Base-by-base conservation (phyloP, 2,888 invertebrate genomes). In the Stomorhina lunata region DNA sequence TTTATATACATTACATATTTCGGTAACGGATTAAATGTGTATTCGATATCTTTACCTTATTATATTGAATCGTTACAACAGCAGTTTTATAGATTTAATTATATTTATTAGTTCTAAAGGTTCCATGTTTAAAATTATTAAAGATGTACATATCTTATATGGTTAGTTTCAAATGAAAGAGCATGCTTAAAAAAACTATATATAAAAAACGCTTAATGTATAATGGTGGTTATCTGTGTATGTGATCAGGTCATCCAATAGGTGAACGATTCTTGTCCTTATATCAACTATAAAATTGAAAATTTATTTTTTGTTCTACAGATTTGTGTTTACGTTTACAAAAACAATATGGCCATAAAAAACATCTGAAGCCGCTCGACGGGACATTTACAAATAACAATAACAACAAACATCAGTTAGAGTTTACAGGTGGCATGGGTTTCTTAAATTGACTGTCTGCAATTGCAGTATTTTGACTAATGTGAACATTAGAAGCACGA, bases 361-460 rank as follows among this genome's bases (percentile, higher is more conserved):
- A 69, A 68, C 6, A 32, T 10, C 43, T 55, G 20, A 2, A 32
- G 10, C 57, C 57, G 50, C 43, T 72, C 53, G 45, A 61, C 20
- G 59, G 40, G 57, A 66, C 9, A 48, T 53, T 72, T 53, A 32
- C 10, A 73, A 53, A 25, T 20, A 71, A 77, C 15, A 69, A 27
- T 22, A 17, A 17, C 29, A 57, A 22, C 17, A 81, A 40, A 32
- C 17, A 78, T 82, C 71, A 82, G 53, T 82, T 79, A 10, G 71
- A 25, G 22, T 72, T 45, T 32, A 69, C 63, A 50, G 86, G 86
- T 32, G 87, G 86, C 73, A 86, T 72, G n/a, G 88, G 85, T 57
- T 85, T 85, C 34, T 87, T 85, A 65, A 86, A 87, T 71, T 76
- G 80, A 50, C 45, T 81, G 20, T 53, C 55, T 20, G n/a, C 10